These are phyloP conservation scores for Holcopasites calliopsidis DNA, from an alignment of 1,140 invertebrate species.

Conservation along the genomic window DNA sequence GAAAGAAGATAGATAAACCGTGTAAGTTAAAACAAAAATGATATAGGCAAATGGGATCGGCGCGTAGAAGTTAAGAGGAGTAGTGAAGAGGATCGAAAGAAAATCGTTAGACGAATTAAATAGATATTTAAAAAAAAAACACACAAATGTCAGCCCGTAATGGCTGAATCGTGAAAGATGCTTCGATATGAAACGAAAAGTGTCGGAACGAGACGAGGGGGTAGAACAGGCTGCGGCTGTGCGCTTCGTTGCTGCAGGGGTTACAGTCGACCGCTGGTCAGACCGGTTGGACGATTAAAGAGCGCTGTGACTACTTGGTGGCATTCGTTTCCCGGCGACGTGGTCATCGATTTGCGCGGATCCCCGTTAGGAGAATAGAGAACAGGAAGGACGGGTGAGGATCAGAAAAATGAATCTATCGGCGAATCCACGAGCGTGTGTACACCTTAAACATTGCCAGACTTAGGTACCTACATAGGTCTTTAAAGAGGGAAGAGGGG, in stretches of 20 bases:
- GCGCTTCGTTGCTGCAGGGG: neutral
- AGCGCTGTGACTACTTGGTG: constrained; percentile 50
- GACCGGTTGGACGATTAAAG: constrained; percentile 11
- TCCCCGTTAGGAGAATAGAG: neutral
- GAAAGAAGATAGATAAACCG: constrained; percentile 6
- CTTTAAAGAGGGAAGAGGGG: constrained; percentile 37
- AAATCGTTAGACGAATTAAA: neutral
- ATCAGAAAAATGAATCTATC: constrained; percentile 30
- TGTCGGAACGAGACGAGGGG: neutral
- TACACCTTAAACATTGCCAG: constrained; percentile 66
- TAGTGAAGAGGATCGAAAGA: no score
- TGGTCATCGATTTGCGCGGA: constrained; percentile 23
- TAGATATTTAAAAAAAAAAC: no score
- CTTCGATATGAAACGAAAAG: neutral
- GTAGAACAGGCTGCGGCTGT: neutral
- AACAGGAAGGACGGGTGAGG: neutral
- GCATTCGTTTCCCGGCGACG: constrained; percentile 20
- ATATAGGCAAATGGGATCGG: neutral
- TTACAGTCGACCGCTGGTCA: constrained; percentile 20
- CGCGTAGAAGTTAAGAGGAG: constrained; percentile 14
- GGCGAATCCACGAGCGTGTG: constrained; percentile 42
- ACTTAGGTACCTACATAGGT: constrained; percentile 63
- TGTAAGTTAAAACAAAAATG: constrained; percentile 12
- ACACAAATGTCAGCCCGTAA: no score
- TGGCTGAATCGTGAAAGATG: neutral